phyloP scores from a whole-genome alignment of 2,888 invertebrate species.

The Drosophila testacea region DNA sequence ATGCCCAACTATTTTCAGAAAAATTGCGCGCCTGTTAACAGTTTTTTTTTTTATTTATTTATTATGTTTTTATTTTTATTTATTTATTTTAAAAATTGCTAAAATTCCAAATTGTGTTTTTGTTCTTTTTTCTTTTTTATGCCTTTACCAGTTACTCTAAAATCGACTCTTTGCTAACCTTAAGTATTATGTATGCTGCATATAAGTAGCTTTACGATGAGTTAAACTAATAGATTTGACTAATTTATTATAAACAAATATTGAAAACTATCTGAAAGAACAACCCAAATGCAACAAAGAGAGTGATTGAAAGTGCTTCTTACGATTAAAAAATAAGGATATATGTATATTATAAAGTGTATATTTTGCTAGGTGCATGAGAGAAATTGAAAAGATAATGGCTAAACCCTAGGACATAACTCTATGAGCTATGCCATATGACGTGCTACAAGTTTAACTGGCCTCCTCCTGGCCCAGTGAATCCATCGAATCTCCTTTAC shows the following conservation, averaged over 20 bases:
- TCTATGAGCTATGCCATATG: constrained; percentile 63
- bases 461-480: constrained; percentile 27
- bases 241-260: constrained; percentile 26
- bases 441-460: constrained; percentile 49
- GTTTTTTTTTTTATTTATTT: constrained; percentile 16
- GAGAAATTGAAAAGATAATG: constrained; percentile 43
- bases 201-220: constrained; percentile 38
- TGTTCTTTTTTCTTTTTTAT: constrained; percentile 34
- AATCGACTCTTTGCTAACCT: constrained; percentile 75
- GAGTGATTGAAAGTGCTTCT: constrained; percentile 47
- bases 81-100: constrained; percentile 57
- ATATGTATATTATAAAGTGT: constrained; percentile 10
- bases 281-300: constrained; percentile 48
- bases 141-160: constrained; percentile 64
- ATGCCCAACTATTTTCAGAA: constrained; percentile 62
- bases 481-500: constrained; percentile 31
- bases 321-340: constrained; percentile 25
- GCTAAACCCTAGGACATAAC: constrained; percentile 57
- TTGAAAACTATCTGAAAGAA: neutral
- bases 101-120: constrained; percentile 51
- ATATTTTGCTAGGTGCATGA: constrained; percentile 59
- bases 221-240: constrained; percentile 34
- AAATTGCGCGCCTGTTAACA: constrained; percentile 68
- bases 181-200: constrained; percentile 44
- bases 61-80: constrained; percentile 6